phyloP scores from a whole-genome alignment of 2,113 vertebrate species.

The Hassar affinis region DNA sequence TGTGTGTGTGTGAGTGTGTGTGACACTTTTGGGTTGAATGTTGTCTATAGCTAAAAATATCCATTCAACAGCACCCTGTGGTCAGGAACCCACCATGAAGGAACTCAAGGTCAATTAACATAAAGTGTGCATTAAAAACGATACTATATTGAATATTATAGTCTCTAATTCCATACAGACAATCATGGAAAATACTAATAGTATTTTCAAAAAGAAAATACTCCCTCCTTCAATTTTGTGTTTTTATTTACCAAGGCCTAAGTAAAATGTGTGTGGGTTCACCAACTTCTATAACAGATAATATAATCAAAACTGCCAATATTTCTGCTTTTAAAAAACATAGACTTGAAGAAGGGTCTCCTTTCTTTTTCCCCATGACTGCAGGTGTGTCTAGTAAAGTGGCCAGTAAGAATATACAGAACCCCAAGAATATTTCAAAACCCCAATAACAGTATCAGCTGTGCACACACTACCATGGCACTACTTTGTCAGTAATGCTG shows the following conservation, averaged over 20 bases:
- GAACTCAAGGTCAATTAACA: neutral
- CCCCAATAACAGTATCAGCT: neutral
- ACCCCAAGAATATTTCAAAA: neutral
- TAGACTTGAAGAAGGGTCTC: no score
- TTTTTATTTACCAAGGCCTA: neutral
- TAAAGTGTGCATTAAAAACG: neutral
- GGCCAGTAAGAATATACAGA: neutral
- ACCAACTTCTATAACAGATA: neutral
- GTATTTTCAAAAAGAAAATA: neutral
- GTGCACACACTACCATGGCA: neutral
- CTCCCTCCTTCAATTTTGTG: neutral
- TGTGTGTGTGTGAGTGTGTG: conserved; percentile 17
- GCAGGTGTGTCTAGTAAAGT: neutral
- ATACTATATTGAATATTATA: neutral
- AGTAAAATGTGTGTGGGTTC: neutral
- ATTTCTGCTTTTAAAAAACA: no score
- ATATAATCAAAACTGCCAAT: neutral
- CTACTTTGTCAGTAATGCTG: neutral
- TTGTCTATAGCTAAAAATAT: neutral
- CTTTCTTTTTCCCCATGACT: neutral
- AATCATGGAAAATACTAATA: neutral
- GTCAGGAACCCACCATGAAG: neutral
- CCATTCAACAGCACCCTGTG: neutral
- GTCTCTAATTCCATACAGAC: neutral
- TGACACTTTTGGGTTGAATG: neutral